Conservation (phyloP, 92 coral and sea anemone genomes). For the Zoanthus sociatus region DNA sequence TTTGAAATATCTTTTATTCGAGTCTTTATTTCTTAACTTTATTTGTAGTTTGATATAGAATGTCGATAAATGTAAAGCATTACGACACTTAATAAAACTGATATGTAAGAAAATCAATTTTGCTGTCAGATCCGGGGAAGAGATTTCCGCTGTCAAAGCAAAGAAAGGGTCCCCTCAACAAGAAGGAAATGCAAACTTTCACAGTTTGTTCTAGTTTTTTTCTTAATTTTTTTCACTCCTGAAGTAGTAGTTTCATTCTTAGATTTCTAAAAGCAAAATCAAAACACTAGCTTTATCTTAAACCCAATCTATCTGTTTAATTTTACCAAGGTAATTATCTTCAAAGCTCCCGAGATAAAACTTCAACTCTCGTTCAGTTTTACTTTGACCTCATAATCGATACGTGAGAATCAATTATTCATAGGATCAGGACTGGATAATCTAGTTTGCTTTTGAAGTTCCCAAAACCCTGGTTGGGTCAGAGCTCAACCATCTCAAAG, state of each 20-base stretch:
- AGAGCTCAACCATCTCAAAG: slow-evolving; percentile 20
- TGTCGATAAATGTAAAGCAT: slow-evolving; percentile 41
- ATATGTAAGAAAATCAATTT: slow-evolving; percentile 19
- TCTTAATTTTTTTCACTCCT: neutral
- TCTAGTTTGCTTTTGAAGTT: slow-evolving; percentile 41
- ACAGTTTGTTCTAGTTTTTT: slow-evolving; percentile 16
- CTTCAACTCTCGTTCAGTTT: slow-evolving; percentile 8
- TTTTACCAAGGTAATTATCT: neutral
- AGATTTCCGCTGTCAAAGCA: slow-evolving; percentile 42
- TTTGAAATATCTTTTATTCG: slow-evolving; percentile 16
- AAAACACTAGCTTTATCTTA: neutral
- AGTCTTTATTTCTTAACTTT: slow-evolving; percentile 25
- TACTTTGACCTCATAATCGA: slow-evolving; percentile 2
- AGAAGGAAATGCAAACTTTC: slow-evolving; percentile 26
- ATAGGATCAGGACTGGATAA: slow-evolving; percentile 13
- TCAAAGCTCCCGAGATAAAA: neutral
- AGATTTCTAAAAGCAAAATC: neutral
- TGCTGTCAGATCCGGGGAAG: slow-evolving; percentile 37
- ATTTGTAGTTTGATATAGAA: slow-evolving; percentile 37
- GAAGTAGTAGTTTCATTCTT: neutral
- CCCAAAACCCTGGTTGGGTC: slow-evolving; percentile 27
- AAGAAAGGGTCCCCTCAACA: neutral
- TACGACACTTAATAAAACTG: slow-evolving; percentile 26
- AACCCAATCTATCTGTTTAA: neutral
- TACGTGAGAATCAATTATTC: slow-evolving; percentile 17